A percentile compares a stretch with the other conserved stretches of the same genome.
Conservation (phyloP, 2,113 vertebrate genomes). For the Lampris incognitus region DNA sequence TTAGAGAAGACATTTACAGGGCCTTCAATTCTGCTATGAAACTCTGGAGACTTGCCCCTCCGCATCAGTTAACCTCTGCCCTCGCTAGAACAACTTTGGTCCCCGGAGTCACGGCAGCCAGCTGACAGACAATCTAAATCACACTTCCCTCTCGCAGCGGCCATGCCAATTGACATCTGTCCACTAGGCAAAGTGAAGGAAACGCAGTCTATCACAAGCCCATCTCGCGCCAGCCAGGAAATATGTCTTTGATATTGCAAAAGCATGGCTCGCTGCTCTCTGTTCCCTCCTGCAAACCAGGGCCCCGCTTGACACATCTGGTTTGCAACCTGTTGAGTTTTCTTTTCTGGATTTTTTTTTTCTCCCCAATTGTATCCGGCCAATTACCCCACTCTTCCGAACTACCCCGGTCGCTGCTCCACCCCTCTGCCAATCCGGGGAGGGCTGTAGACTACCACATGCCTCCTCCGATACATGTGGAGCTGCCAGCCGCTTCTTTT, state of each 20-base stretch:
- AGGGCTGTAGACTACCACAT: no score
- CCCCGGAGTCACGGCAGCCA: slow-evolving; percentile 60
- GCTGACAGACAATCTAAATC: slow-evolving; percentile 78
- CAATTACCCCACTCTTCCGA: no score
- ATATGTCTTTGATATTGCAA: slow-evolving; percentile 72
- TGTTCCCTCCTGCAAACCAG: slow-evolving; percentile 53
- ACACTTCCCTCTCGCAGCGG: slow-evolving; percentile 51
- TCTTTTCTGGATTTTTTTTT: background rate
- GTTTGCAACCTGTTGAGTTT: slow-evolving; percentile 49
- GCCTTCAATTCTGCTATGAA: slow-evolving; percentile 67
- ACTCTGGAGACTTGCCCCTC: slow-evolving; percentile 64
- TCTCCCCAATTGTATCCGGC: no score
- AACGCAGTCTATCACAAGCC: slow-evolving; percentile 56
- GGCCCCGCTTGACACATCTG: slow-evolving; percentile 61
- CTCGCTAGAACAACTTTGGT: slow-evolving; percentile 62
- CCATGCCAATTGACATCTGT: slow-evolving; percentile 63
- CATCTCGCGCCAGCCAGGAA: slow-evolving; percentile 55
- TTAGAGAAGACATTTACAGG: slow-evolving; percentile 70
- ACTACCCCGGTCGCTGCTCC: no score
- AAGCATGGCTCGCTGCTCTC: slow-evolving; percentile 62
- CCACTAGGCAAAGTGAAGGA: slow-evolving; percentile 54
- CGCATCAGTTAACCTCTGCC: slow-evolving; percentile 78
- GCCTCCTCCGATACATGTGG: no score
- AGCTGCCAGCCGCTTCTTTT: no score
- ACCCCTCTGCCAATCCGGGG: no score